phyloP scores from a whole-genome alignment of 2,888 invertebrate genomes.

The Hipparchia semele region DNA sequence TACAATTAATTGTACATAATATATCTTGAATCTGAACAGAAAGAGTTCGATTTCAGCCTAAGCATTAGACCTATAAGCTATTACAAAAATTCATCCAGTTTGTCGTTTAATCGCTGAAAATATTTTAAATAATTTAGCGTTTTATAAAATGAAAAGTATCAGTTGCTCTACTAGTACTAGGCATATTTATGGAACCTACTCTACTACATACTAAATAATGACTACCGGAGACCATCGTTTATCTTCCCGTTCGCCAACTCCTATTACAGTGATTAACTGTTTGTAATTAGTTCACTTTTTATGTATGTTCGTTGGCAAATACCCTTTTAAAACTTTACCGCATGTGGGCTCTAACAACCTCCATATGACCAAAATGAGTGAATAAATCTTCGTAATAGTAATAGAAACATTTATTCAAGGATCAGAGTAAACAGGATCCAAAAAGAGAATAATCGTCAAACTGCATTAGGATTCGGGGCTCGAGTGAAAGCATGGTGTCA shows the following conservation, averaged over 20 bases:
- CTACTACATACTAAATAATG: conserved; percentile 5
- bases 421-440: not conserved
- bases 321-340: not conserved
- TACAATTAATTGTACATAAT: too few species aligned
- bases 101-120: too few species aligned
- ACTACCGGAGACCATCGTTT: conserved; percentile 12
- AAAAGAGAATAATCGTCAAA: conserved; percentile 28
- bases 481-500: conserved; percentile 22
- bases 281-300: conserved; percentile 15
- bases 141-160: not conserved
- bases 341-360: not conserved
- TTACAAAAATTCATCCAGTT: too few species aligned
- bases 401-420: not conserved
- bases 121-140: too few species aligned
- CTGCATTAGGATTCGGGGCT: conserved; percentile 26
- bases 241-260: conserved; percentile 9
- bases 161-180: not conserved
- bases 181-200: not conserved
- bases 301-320: not conserved
- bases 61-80: too few species aligned
- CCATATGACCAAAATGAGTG: not conserved
- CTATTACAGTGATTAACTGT: conserved; percentile 15
- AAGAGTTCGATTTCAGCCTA: too few species aligned
- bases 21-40: too few species aligned
- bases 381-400: not conserved